A percentile compares a stretch with the other conserved stretches of the same genome.
These are phyloP conservation scores for Selenia dentaria DNA, from an alignment of 2,888 invertebrate species.

Conservation along the genomic window DNA sequence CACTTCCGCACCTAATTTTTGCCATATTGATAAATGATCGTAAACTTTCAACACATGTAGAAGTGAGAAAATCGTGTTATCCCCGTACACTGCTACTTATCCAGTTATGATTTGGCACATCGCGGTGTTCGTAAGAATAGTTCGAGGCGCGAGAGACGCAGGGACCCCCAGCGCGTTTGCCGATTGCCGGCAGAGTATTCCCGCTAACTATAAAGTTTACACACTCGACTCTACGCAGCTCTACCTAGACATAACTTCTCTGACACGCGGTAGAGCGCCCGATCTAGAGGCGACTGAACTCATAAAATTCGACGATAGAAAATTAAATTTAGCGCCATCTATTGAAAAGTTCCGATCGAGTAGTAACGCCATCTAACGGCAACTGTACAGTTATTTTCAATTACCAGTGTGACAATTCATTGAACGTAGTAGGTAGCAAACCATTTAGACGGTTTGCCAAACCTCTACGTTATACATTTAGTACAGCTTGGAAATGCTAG, in stretches of 20 bases:
- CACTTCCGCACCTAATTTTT: conserved; percentile 63
- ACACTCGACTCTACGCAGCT: conserved; percentile 43
- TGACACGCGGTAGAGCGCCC: conserved; percentile 34
- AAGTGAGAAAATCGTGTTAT: conserved; percentile 42
- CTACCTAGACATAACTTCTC: conserved; percentile 43
- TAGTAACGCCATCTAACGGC: conserved; percentile 30
- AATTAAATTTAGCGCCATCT: conserved; percentile 54
- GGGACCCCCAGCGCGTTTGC: conserved; percentile 74
- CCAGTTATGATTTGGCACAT: conserved; percentile 72
- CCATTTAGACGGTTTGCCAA: too few relatives aligned
- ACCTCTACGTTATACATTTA: too few relatives aligned
- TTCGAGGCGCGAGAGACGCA: conserved; percentile 44
- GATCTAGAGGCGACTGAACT: conserved; percentile 69
- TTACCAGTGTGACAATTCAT: too few relatives aligned
- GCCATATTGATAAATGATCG: conserved; percentile 69
- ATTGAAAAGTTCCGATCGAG: neutral
- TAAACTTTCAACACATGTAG: conserved; percentile 43
- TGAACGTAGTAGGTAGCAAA: too few relatives aligned
- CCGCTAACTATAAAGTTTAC: conserved; percentile 47
- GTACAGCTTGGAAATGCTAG: neutral
- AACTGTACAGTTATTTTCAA: neutral
- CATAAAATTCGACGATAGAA: conserved; percentile 55
- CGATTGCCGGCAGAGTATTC: conserved; percentile 74
- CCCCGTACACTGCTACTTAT: conserved; percentile 67
- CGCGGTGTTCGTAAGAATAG: conserved; percentile 66